Percentiles rank a stretch among this genome's conserved stretches.
These are phyloP conservation scores for Tipula lateralis DNA, from an alignment of 2,888 invertebrate genomes.

Conservation along the genomic window DNA sequence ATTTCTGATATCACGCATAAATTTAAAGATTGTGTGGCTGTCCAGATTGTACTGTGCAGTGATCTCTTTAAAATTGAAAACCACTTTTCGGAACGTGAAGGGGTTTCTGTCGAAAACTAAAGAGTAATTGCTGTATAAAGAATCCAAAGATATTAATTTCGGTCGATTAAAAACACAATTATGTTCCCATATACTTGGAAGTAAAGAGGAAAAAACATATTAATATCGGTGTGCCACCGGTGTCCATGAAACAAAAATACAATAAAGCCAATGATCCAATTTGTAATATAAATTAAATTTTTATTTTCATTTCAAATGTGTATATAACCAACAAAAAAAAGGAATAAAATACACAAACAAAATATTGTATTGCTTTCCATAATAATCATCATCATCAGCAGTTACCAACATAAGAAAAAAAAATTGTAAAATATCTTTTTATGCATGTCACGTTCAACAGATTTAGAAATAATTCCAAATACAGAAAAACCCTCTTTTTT, in stretches of 20 bases:
- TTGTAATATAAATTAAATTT: not conserved
- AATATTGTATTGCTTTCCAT: conserved; percentile 4
- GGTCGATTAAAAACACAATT: not conserved
- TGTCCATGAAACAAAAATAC: not conserved
- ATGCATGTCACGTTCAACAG: not conserved
- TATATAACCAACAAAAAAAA: not conserved
- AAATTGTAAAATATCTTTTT: not conserved
- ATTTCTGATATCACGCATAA: too few relatives aligned
- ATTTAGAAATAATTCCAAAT: conserved; percentile 5
- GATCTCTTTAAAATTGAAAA: too few relatives aligned
- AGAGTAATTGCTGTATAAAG: too few relatives aligned
- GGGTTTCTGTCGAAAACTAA: too few relatives aligned
- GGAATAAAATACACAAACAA: not conserved
- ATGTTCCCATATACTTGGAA: not conserved
- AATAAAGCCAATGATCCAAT: not conserved
- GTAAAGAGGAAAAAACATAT: not conserved
- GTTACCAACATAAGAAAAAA: not conserved
- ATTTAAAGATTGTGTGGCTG: too few relatives aligned
- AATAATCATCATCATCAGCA: not conserved
- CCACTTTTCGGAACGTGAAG: too few relatives aligned
- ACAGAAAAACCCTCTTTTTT: not conserved
- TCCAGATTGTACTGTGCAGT: too few relatives aligned
- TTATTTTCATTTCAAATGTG: not conserved
- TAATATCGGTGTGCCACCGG: not conserved
- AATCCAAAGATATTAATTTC: not conserved